Conservation (phyloP, 2,113 vertebrate species). For the Colistium nudipinnis region DNA sequence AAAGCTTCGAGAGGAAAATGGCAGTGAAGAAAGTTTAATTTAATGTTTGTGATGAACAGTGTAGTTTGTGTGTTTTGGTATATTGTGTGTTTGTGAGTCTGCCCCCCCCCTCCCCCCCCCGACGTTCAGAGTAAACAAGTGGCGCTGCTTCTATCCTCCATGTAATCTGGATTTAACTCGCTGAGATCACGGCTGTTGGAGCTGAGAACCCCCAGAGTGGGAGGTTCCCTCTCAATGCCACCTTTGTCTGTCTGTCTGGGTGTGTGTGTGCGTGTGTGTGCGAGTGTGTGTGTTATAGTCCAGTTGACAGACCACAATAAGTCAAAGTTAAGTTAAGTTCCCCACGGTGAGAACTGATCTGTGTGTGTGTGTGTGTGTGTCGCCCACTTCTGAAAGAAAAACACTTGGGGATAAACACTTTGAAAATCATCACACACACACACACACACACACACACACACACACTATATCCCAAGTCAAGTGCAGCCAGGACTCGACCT, state of each 20-base stretch:
- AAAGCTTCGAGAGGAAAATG: too few species aligned
- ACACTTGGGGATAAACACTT: conserved; percentile 6
- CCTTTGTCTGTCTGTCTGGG: conserved; percentile 77
- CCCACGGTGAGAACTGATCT: conserved; percentile 30
- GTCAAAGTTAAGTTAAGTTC: conserved; percentile 59
- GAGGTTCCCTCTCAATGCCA: conserved; percentile 85
- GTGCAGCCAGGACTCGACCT: conserved; percentile 24
- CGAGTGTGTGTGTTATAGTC: conserved; percentile 22
- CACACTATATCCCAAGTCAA: conserved; percentile 32
- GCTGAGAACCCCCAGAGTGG: conserved; percentile 79
- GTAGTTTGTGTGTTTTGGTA: conserved; percentile 8
- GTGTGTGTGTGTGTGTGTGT: conserved; percentile 4
- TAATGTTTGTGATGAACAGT: conserved; percentile 6
- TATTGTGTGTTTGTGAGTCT: conserved; percentile 17
- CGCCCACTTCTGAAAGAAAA: conserved; percentile 5
- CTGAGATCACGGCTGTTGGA: conserved; percentile 81
- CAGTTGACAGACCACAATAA: conserved; percentile 82
- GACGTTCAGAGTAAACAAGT: conserved; percentile 82
- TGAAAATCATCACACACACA: conserved; percentile 10
- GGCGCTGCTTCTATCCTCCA: conserved; percentile 85
- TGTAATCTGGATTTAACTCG: conserved; percentile 89
- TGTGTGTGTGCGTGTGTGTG: conserved; percentile 26
- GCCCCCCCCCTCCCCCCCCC: conserved; percentile 34
- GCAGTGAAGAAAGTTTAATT: background rate
- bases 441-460: conserved; percentile 5